Conservation (phyloP, 2,888 invertebrate genomes). For the Furcula furcula region DNA sequence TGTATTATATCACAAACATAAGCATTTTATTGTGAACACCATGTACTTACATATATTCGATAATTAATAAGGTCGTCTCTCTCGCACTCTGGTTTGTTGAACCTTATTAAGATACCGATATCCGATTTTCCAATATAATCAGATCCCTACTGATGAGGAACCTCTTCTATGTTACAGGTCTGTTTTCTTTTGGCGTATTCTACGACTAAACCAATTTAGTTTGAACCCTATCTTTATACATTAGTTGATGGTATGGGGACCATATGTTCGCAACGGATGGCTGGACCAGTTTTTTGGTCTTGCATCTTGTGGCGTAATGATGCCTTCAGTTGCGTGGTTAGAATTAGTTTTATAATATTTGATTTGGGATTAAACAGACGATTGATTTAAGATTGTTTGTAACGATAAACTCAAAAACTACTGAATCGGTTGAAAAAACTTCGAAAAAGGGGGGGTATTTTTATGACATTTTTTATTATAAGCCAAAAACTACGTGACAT, state of each 20-base stretch:
- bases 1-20: constrained; percentile 1
- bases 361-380: too few relatives aligned
- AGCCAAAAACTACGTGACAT: too few relatives aligned
- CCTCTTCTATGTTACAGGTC: constrained; percentile 6
- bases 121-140: constrained; percentile 19
- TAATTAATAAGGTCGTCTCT: constrained; percentile 71
- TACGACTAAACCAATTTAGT: constrained; percentile 11
- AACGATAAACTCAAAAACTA: too few relatives aligned
- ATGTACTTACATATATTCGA: constrained; percentile 50
- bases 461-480: too few relatives aligned
- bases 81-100: constrained; percentile 66
- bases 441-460: too few relatives aligned
- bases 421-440: too few relatives aligned
- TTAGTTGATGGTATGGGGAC: constrained; percentile 12
- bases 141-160: constrained; percentile 13
- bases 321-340: constrained; percentile 16
- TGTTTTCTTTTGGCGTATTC: constrained; percentile 8
- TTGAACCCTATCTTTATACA: constrained; percentile 14
- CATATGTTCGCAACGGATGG: constrained; percentile 29
- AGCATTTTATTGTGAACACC: constrained; percentile 24
- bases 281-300: constrained; percentile 31
- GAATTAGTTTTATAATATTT: constrained; percentile 9
- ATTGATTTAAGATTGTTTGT: too few relatives aligned
- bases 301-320: constrained; percentile 26
- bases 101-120: constrained; percentile 47